Evolutionary conservation across 2,888 invertebrate species (phyloP).

Genomic region (Dicranocentrus wangi): DNA sequence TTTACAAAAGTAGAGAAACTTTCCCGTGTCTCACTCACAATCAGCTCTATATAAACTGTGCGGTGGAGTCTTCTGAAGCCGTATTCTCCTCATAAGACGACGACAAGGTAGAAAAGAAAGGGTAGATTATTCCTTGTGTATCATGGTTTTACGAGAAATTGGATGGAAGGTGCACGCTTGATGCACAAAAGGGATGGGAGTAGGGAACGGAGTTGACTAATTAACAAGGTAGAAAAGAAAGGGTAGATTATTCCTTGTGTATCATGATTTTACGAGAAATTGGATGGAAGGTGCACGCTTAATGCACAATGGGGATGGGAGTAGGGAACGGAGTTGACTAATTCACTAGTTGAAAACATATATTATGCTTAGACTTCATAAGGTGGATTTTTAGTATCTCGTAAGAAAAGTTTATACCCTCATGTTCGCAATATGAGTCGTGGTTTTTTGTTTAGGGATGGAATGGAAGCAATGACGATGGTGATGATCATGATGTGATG

Average conservation of each 20-base stretch:
- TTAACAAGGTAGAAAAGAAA: slow-evolving; percentile 4
- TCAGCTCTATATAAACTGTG: not conserved
- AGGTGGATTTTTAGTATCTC: slow-evolving; percentile 44
- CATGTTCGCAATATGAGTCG: not conserved
- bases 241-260: slow-evolving; percentile 9
- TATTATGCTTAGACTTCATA: slow-evolving; percentile 29
- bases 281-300: not conserved
- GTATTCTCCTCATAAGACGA: not conserved
- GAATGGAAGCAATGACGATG: slow-evolving; percentile 41
- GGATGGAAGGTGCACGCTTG: not conserved
- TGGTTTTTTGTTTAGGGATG: slow-evolving; percentile 12
- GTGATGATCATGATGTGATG: slow-evolving; percentile 55
- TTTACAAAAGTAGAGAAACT: slow-evolving; percentile 41
- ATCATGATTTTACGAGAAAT: not conserved
- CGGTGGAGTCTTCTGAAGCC: too few relatives aligned
- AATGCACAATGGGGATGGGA: not conserved
- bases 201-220: too few relatives aligned
- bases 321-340: slow-evolving; percentile 33
- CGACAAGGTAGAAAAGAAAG: slow-evolving; percentile 7
- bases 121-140: slow-evolving; percentile 7
- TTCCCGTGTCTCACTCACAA: slow-evolving; percentile 56
- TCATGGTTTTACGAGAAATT: not conserved
- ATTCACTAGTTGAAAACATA: slow-evolving; percentile 33
- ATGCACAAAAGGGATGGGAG: not conserved
- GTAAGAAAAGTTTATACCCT: slow-evolving; percentile 18